These are phyloP conservation scores for Alosa sapidissima DNA, from an alignment of 2,797 vertebrate genomes.

Conservation along the genomic window DNA sequence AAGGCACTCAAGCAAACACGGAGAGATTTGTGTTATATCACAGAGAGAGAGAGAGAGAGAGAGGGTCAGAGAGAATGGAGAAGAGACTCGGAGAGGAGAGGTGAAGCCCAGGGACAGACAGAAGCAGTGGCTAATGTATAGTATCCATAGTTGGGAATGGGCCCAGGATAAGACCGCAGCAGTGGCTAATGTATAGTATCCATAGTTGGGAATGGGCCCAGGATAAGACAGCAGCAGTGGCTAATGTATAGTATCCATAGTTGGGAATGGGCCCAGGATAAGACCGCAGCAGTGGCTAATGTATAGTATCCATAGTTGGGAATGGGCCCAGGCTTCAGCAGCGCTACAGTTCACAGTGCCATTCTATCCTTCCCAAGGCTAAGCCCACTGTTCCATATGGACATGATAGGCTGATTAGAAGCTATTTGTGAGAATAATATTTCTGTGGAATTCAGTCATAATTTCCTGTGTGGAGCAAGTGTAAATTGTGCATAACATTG, in stretches of 20 bases:
- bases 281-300: neutral
- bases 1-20: neutral
- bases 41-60: neutral
- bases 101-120: neutral
- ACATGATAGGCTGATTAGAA: neutral
- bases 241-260: too few relatives aligned
- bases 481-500: too few relatives aligned
- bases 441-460: neutral
- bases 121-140: neutral
- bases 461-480: neutral
- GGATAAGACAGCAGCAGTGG: neutral
- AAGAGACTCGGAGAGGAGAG: neutral
- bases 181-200: neutral
- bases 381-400: neutral
- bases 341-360: too few relatives aligned
- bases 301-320: too few relatives aligned
- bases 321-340: neutral
- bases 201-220: neutral
- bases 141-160: too few relatives aligned
- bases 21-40: constrained; percentile 5
- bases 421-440: neutral
- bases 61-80: constrained; percentile 25
- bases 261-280: too few relatives aligned
- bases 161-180: neutral
- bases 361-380: neutral